Conservation (phyloP, 2,113 vertebrate species). For the Pseudorectes ferrugineus region DNA sequence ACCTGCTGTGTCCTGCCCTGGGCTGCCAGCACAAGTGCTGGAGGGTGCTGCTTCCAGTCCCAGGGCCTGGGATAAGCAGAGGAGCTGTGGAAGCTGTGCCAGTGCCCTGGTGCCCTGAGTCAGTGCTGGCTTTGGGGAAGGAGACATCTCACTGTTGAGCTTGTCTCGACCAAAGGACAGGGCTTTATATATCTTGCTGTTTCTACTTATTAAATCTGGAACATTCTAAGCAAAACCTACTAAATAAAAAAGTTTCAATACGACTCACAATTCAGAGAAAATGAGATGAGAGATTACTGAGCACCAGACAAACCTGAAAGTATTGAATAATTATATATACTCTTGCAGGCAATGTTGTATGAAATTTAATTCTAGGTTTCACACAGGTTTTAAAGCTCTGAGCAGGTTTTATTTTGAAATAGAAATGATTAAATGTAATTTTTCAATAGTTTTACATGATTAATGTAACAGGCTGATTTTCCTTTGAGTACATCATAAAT, state of each 20-base stretch:
- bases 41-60: fast-evolving
- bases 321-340: constrained; percentile 37
- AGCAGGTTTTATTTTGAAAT: constrained; percentile 51
- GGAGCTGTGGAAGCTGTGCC: not conserved
- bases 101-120: not conserved
- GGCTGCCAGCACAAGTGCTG: not conserved
- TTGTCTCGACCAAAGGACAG: not conserved
- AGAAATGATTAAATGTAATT: constrained; percentile 37
- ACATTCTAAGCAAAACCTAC: not conserved
- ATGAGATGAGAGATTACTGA: constrained; percentile 20
- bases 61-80: not conserved
- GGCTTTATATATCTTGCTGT: not conserved
- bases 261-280: constrained; percentile 3
- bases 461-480: constrained; percentile 25
- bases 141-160: not conserved
- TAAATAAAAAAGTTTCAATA: constrained; percentile 8
- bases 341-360: constrained; percentile 37
- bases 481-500: constrained; percentile 16
- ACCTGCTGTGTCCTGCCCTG: not conserved
- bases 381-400: constrained; percentile 24
- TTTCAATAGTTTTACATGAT: constrained; percentile 50
- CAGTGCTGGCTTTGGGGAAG: not conserved
- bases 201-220: not conserved
- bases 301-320: constrained; percentile 21
- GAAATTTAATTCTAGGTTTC: constrained; percentile 46